Base-by-base conservation (phyloP, 2,888 invertebrate genomes). In the Ctena decussata region DNA sequence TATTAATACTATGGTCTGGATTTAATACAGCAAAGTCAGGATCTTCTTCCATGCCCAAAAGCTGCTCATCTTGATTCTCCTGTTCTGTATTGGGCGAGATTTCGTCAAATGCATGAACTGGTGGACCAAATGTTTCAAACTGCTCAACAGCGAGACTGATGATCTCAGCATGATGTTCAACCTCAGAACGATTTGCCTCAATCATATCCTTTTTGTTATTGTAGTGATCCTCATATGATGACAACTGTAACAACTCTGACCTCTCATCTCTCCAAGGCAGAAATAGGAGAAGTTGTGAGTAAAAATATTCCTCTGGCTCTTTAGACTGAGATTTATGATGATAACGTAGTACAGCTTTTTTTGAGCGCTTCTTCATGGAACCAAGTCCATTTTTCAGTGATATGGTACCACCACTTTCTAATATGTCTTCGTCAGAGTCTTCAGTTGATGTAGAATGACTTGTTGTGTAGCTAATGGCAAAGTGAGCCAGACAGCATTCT, bases 181-280 rank as follows among this genome's bases (percentile, higher is more conserved):
- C 70, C 21, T 21, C 30, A 69, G 73, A 85, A 12, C n/a, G n/a
- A n/a, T n/a, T n/a, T n/a, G n/a, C n/a, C n/a, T n/a, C n/a, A n/a
- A n/a, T n/a, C n/a, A n/a, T n/a, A n/a, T n/a, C n/a, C n/a, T n/a
- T n/a, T n/a, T n/a, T n/a, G n/a, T n/a, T n/a, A n/a, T n/a, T n/a
- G n/a, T n/a, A n/a, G n/a, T n/a, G n/a, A n/a, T n/a, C n/a, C n/a
- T n/a, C n/a, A n/a, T n/a, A n/a, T n/a, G n/a, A n/a, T n/a, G n/a
- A n/a, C n/a, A n/a, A 41, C 30, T 35, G 8, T 11, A 53, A 27
- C 15, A 86, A 39, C 53, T 86, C 82, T n/a, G 70, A 60, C 1
- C 27, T 65, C 72, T 88, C 87, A 70, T 86, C 21, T 72, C 78
- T 78, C 86, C 86, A 88, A 53, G 89, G 85, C 27, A 39, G 78